These are phyloP conservation scores for Mustelus asterias DNA, from an alignment of 2,113 vertebrate genomes.

Conservation along the genomic window DNA sequence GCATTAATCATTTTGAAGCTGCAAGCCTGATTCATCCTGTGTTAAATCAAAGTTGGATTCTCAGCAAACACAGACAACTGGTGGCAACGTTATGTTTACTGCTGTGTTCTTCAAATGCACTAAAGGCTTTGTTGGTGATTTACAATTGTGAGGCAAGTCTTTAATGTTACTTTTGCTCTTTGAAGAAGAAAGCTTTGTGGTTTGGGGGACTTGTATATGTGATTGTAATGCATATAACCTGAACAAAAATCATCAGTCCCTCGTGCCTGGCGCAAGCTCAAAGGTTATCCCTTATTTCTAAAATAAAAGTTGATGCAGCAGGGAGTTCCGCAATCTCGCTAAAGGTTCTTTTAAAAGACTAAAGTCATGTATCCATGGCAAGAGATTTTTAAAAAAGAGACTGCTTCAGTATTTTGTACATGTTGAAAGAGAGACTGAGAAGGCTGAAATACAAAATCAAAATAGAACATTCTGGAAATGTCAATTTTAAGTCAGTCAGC, in stretches of 20 bases:
- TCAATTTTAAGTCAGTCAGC: background rate
- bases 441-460: background rate
- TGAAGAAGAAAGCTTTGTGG: background rate
- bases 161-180: background rate
- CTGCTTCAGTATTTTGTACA: background rate
- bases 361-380: background rate
- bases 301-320: background rate
- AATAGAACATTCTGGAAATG: background rate
- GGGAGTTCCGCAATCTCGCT: background rate
- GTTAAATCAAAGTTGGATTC: background rate
- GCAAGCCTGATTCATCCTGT: background rate
- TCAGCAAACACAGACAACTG: background rate
- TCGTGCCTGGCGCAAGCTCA: background rate
- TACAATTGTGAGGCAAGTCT: background rate
- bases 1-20: background rate
- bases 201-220: background rate
- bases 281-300: background rate
- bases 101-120: background rate
- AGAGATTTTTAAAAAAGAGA: background rate
- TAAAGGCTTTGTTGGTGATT: conserved; percentile 6
- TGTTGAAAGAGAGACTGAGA: background rate
- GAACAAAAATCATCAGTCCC: background rate
- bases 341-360: background rate
- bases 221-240: background rate
- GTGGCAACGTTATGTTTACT: background rate